Evolutionary conservation across 2,797 vertebrate species (phyloP).

Genomic region (Neosalanx taihuensis): DNA sequence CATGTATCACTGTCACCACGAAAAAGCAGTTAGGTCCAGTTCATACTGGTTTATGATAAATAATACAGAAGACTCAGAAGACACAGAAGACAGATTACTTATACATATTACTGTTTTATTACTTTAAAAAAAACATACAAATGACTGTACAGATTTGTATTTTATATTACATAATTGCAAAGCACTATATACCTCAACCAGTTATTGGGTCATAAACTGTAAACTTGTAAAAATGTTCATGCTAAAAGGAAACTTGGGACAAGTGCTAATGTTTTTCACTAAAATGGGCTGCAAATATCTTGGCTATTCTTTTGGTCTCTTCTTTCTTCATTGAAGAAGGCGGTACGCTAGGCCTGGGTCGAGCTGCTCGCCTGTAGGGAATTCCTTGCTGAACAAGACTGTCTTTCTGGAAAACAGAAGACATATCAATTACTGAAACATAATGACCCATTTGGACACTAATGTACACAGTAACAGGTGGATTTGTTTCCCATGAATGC

Average conservation of each 20-base stretch:
- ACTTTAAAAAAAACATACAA: constrained; percentile 57
- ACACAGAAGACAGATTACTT: neutral
- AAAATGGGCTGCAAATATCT: constrained; percentile 73
- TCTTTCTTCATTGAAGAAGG: constrained; percentile 62
- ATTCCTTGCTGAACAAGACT: constrained; percentile 19
- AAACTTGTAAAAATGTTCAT: neutral
- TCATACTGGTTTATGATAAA: neutral
- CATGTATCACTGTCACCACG: no score
- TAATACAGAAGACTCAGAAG: neutral
- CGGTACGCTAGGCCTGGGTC: constrained; percentile 57
- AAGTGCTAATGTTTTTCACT: constrained; percentile 45
- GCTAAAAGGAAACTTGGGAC: constrained; percentile 9
- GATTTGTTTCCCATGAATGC: neutral
- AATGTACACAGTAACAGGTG: neutral
- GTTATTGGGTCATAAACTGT: no score
- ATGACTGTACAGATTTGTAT: constrained; percentile 39
- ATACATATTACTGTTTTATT: constrained; percentile 33
- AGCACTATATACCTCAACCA: neutral
- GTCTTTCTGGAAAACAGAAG: constrained; percentile 46
- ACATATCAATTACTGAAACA: neutral
- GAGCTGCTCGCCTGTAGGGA: constrained; percentile 41
- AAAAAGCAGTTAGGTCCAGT: neutral
- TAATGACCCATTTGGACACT: neutral
- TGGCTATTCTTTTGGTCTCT: constrained; percentile 73
- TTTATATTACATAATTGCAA: constrained; percentile 34